Evolutionary conservation across 2,797 vertebrate genomes (phyloP), one percentile per base, ranked within the genome.

Genomic region (Lerista edwardsae): DNA sequence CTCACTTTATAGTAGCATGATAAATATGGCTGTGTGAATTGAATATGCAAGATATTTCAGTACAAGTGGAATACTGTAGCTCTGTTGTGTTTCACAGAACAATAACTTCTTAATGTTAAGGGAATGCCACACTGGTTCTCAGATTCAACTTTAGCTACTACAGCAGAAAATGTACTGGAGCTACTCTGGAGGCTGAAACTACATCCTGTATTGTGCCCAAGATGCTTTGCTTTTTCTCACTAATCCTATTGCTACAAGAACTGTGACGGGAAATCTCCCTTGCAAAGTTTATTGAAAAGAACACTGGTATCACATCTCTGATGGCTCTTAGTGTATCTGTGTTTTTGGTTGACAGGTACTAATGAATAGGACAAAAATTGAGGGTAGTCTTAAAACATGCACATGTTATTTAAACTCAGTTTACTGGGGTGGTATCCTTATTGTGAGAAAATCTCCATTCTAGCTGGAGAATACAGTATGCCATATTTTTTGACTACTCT

Each of bases 1-100:
- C 8, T 6, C n/a, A n/a, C 61, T 47, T 62, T 62, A 64, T 57
- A 79, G 61, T 59, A 47, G 44, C 10, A 31, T 15, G 31, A 64
- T 72, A 69, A 64, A 79, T 84, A 65, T 74, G 29, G 71, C 29
- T 75, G 36, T 76, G 55, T 76, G 65, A 84, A 87, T 76, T 76
- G 55, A 12, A 75, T 3, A 77, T 75, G 14, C 31, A 36, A 73
- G 44, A 76, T 84, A 75, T 55, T 51, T 74, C 41, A 75, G 44
- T 69, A 36, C 31, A 84, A 55, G 12, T 79, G 8, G 69, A 73
- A 84, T 84, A 64, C 69, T 79, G 39, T 73, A 64, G 27, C 27
- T 79, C 76, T 74, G 44, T 36, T 84, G 55, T 44, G 25, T 82
- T 73, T 39, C 34, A 15, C 10, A 19, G 7, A 72, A 29, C 64